Base-by-base conservation (phyloP, 2,888 invertebrate species). In the Drosophila dives region DNA sequence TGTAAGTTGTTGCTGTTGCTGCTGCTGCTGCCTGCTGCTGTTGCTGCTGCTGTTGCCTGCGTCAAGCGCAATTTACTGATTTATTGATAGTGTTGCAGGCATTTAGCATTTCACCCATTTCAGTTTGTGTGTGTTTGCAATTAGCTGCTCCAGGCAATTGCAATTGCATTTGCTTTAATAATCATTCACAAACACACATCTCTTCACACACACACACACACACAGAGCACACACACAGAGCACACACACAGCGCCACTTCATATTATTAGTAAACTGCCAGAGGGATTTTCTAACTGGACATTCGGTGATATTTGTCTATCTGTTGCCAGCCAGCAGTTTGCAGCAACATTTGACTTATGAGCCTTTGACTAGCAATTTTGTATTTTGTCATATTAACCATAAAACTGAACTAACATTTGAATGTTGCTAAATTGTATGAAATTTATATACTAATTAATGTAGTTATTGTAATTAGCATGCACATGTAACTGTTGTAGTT, bases 191-290 rank as follows among this genome's bases (percentile, higher is more conserved):
- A 49, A 55, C 59, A 51, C 45, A 20, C 34, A 62, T 48, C 54
- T n/a, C 12, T 38, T n/a, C 48, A 36, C 50, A 8, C 42, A 54
- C 54, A 36, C 50, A 8, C 42, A 54, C 54, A 56, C 61, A 32
- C 60, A 40, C 23, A 36, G 26, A 26, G 26, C 45, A 36, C 51
- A 36, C 62, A 26, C 50, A 32, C 23, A 42, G 4, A 5, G 26
- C 60, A 36, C 20, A 42, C 11, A 23, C 5, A 34, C 26, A 45
- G 1, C 11, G 11, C 10, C 63, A 55, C 64, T 62, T 55, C 59
- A 54, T 23, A 59, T 70, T 58, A 49, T 61, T 80, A 77, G 90
- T 90, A 89, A 89, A 86, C 86, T 86, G 87, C 80, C 77, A 64
- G 38, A 79, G 80, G 80, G 85, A 83, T 75, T 75, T 42, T 29